phyloP scores from a whole-genome alignment of 30 jellyfish, hydroid and myxozoan genomes.

The Turritopsis rubra region DNA sequence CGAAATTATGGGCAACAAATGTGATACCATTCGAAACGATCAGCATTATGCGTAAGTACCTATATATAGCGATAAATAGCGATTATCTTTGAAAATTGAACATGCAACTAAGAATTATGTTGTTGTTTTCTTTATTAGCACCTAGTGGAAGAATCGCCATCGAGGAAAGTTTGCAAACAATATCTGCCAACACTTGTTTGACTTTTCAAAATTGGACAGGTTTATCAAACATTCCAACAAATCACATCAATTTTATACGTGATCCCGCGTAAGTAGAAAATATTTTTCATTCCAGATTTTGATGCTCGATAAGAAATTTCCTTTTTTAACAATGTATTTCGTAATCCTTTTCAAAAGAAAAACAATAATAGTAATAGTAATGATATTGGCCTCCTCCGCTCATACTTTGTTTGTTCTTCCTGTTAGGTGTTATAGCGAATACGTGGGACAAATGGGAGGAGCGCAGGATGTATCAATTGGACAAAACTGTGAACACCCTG shows the following conservation, averaged over 20 bases:
- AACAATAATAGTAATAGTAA: background rate
- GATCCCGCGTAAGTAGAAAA: background rate
- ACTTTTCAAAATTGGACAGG: background rate
- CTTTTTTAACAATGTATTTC: background rate
- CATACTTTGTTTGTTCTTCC: background rate
- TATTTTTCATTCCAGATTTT: background rate
- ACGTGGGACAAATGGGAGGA: background rate
- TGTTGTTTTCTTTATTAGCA: background rate
- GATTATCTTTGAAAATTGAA: background rate
- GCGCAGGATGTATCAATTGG: background rate
- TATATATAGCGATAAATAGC: too few species aligned
- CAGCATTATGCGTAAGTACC: background rate
- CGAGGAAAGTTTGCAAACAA: background rate
- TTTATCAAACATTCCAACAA: background rate
- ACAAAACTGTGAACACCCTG: background rate
- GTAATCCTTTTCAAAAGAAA: background rate
- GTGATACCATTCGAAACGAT: background rate
- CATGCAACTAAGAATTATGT: background rate
- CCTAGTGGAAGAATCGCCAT: background rate
- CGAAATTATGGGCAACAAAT: background rate
- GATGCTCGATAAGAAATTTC: background rate
- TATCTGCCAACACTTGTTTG: background rate
- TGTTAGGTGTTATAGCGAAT: background rate
- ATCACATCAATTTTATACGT: background rate
- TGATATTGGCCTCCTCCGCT: background rate